phyloP scores from a whole-genome alignment of 1,140 invertebrate genomes.

The Polyergus mexicanus region DNA sequence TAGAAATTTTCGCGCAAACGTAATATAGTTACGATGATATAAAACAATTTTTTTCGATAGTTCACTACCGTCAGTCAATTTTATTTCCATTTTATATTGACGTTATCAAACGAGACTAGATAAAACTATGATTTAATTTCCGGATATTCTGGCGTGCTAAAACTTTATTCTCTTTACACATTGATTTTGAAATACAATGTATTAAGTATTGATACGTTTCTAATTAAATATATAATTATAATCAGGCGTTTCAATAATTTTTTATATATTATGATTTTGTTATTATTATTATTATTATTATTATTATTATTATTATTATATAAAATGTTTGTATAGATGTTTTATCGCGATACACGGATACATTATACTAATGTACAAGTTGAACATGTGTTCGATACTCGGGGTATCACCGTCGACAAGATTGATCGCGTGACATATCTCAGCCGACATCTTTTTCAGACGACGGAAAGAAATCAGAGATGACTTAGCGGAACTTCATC shows the following conservation, averaged over 20 bases:
- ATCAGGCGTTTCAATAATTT: neutral
- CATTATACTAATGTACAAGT: neutral
- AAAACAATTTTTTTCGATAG: conserved; percentile 38
- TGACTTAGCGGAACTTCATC: conserved; percentile 34
- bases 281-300: neutral
- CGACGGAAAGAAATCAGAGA: conserved; percentile 57
- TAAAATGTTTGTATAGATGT: neutral
- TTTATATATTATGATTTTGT: neutral
- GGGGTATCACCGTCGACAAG: conserved; percentile 47
- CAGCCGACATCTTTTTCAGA: conserved; percentile 58
- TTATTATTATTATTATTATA: neutral
- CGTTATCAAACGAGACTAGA: conserved; percentile 21
- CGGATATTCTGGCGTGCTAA: neutral
- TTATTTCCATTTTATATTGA: conserved; percentile 45
- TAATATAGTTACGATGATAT: conserved; percentile 20
- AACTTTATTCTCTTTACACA: neutral
- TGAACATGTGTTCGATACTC: conserved; percentile 40
- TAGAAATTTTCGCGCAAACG: conserved; percentile 16
- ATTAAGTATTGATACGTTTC: neutral
- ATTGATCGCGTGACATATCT: conserved; percentile 56
- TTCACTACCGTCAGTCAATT: neutral
- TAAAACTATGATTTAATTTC: conserved; percentile 25
- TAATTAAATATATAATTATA: neutral
- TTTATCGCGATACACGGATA: conserved; percentile 7
- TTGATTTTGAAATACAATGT: neutral